Conservation (phyloP, 2,797 vertebrate genomes). For the Danio kyathit region DNA sequence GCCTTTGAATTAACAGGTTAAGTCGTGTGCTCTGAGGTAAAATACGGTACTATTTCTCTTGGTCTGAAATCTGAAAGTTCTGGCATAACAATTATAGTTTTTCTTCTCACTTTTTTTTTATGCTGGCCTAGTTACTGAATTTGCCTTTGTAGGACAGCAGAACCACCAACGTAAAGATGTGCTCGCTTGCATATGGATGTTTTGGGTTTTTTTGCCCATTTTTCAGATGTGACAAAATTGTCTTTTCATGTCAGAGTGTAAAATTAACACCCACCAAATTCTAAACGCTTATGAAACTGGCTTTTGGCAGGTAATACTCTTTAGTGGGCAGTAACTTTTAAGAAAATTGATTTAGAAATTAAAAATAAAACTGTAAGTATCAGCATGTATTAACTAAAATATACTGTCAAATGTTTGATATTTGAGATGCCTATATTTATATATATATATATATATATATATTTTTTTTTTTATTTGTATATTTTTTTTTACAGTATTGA, state of each 20-base stretch:
- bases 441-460: too few relatives aligned
- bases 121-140: slow-evolving; percentile 2
- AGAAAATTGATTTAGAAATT: background rate
- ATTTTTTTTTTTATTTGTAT: too few relatives aligned
- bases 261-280: slow-evolving; percentile 2
- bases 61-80: background rate
- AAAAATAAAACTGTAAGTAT: background rate
- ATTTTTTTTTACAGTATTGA: too few relatives aligned
- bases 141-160: background rate
- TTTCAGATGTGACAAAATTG: slow-evolving; percentile 3
- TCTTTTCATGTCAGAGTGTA: slow-evolving; percentile 3
- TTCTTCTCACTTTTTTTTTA: background rate
- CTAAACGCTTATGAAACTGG: background rate
- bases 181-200: slow-evolving; percentile 1
- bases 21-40: background rate
- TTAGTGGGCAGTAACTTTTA: background rate
- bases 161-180: background rate
- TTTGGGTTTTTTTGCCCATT: background rate
- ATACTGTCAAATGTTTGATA: background rate
- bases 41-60: too few relatives aligned
- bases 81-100: background rate
- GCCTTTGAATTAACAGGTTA: slow-evolving; percentile 6
- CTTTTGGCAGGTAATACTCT: background rate
- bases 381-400: background rate
- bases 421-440: background rate